Evolutionary conservation across 92 coral and sea anemone species (phyloP).

Genomic region (Zoanthus sansibaricus): DNA sequence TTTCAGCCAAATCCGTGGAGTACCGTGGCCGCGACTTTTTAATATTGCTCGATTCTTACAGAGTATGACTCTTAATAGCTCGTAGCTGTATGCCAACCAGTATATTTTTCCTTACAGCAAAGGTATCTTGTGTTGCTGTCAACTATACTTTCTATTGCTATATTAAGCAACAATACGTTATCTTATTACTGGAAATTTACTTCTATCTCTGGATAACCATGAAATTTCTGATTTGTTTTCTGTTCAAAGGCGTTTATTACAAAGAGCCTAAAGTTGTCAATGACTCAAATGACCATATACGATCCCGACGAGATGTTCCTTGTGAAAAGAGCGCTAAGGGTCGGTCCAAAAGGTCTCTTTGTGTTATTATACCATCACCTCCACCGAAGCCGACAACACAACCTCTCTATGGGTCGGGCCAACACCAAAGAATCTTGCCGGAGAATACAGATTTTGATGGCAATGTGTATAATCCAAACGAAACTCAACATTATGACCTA

Average conservation of each 20-base stretch:
- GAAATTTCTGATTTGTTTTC: background rate
- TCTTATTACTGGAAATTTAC: too few species aligned
- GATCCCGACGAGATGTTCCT: constrained; percentile 77
- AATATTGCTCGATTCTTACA: too few species aligned
- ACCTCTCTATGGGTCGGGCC: constrained; percentile 44
- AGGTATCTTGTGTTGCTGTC: too few species aligned
- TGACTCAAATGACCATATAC: constrained; percentile 31
- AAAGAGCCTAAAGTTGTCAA: constrained; percentile 22
- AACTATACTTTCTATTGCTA: too few species aligned
- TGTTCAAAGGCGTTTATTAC: constrained; percentile 48
- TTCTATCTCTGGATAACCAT: too few species aligned
- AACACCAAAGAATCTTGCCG: constrained; percentile 58
- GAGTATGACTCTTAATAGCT: too few species aligned
- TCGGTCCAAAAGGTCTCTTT: constrained; percentile 81
- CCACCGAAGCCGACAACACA: constrained; percentile 88
- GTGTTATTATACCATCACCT: constrained; percentile 93
- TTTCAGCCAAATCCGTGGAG: too few species aligned
- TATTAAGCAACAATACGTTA: too few species aligned
- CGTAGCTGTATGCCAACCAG: too few species aligned
- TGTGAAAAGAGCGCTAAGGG: constrained; percentile 49
- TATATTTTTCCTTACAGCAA: too few species aligned
- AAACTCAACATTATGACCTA: constrained; percentile 70
- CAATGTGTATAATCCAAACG: constrained; percentile 69
- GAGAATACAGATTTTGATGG: constrained; percentile 86
- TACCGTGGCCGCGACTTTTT: too few species aligned